Evolutionary conservation across 2,797 vertebrate species (phyloP).

Genomic region (Tinamus major): DNA sequence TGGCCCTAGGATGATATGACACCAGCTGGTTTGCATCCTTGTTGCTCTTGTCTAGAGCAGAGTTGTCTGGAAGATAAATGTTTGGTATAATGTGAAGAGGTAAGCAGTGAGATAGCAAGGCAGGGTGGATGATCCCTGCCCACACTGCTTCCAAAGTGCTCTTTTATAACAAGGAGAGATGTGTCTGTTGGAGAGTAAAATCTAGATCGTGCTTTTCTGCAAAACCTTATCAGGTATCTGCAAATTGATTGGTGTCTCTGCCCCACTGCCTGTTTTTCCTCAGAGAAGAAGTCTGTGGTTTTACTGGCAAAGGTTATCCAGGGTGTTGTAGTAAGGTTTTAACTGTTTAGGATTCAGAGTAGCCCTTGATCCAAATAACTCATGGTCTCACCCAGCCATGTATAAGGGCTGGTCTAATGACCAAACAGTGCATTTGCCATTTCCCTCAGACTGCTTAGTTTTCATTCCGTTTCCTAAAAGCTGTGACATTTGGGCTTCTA

Average conservation of each 20-base stretch:
- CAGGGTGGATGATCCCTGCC: background rate
- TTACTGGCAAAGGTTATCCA: background rate
- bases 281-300: background rate
- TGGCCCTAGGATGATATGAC: background rate
- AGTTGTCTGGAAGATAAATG: background rate
- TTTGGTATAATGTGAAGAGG: background rate
- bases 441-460: background rate
- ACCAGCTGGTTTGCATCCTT: background rate
- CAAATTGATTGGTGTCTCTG: background rate
- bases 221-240: background rate
- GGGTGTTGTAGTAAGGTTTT: background rate
- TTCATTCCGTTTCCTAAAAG: conserved; percentile 38
- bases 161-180: background rate
- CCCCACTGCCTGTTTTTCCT: background rate
- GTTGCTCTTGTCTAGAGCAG: background rate
- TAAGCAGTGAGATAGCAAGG: background rate
- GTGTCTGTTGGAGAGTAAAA: background rate
- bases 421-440: background rate
- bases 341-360: background rate
- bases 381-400: background rate
- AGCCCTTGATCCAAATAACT: background rate
- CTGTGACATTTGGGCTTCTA: conserved; percentile 30
- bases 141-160: background rate
- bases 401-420: background rate
- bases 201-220: background rate